Evolutionary conservation across 1,140 invertebrate genomes (phyloP).

Genomic region (Ostrea edulis): DNA sequence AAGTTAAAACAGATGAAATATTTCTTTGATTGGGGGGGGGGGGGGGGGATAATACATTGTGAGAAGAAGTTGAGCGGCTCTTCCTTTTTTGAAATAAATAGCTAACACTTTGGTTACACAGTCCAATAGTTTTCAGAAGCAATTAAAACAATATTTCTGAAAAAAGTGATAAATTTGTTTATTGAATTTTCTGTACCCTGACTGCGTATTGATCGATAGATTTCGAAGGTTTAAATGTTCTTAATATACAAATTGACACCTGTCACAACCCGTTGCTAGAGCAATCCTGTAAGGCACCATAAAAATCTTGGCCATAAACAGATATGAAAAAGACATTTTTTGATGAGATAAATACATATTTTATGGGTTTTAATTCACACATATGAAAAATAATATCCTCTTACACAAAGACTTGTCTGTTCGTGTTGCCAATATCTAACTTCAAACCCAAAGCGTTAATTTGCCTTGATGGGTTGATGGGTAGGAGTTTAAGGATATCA

Average conservation of each 20-base stretch:
- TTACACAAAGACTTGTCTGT: slow-evolving; percentile 20
- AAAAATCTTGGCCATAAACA: slow-evolving; percentile 21
- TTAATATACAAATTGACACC: slow-evolving; percentile 32
- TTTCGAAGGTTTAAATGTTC: slow-evolving; percentile 29
- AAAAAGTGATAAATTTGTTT: slow-evolving; percentile 8
- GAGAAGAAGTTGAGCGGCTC: neutral
- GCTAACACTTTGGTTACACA: neutral
- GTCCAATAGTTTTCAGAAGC: neutral
- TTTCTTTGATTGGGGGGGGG: neutral
- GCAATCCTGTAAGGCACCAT: neutral
- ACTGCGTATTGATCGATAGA: neutral
- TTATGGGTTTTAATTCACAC: slow-evolving; percentile 29
- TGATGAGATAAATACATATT: slow-evolving; percentile 35
- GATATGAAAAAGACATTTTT: slow-evolving; percentile 23
- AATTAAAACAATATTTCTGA: neutral
- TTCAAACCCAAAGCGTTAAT: slow-evolving; percentile 17
- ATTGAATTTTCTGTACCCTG: neutral
- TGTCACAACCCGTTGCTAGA: neutral
- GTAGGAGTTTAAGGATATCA: slow-evolving; percentile 2
- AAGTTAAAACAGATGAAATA: neutral
- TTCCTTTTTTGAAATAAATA: neutral
- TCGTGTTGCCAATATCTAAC: slow-evolving; percentile 7
- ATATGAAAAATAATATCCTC: slow-evolving; percentile 34
- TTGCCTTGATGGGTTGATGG: slow-evolving; percentile 20
- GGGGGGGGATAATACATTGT: too few relatives aligned